Evolutionary conservation across 2,888 invertebrate species (phyloP), one percentile per base, ranked within the genome.

Genomic region (Apodemia zela): DNA sequence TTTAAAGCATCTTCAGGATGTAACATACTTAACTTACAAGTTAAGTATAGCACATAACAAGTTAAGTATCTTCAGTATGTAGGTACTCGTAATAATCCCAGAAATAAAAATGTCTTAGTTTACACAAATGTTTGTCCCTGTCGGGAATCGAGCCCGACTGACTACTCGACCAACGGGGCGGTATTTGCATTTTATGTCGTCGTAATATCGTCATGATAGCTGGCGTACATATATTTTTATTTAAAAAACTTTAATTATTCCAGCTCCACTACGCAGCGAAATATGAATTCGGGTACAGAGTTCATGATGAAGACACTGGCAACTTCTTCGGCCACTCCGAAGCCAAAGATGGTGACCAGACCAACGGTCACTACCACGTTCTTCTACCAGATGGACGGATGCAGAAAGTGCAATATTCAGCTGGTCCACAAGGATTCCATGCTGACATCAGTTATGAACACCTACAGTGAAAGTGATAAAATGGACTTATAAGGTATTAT

Each of bases 311-410:
- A 66, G 88, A 94, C 72, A 93, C 93, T 67, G 95, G 95, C 61
- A 96, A 95, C 76, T 94, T 96, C 79, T 97, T 94, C 78, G 96
- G 96, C 10, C 96, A 97, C 79, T 93, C 94, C 66, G 96, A 97
- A 82, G 92, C 93, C 57, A 93, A 94, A 70, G 93, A 93, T 67
- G 95, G 95, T 13, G 93, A 94, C 68, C 93, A 93, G 59, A 94
- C 95, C 1, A 94, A 93, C 72, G 96, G 97, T 15, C 93, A 94
- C 67, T 97, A 97, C 87, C 95, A 96, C 74, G 96, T 96, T 3
- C 87, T 95, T 11, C 85, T 97, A 54, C 97, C 97, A 2, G 96
- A 97, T 82, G 97, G 96, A 38, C 92, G 96, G 69, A 87, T 95
- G 76, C 96, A 97, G 85, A 94, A 94, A 71, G 96, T 96, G 60